A percentile compares a stretch with the other conserved stretches of the same genome.
Evolutionary conservation across 2,888 invertebrate species (phyloP).

Genomic region (Leucophenga maculata): DNA sequence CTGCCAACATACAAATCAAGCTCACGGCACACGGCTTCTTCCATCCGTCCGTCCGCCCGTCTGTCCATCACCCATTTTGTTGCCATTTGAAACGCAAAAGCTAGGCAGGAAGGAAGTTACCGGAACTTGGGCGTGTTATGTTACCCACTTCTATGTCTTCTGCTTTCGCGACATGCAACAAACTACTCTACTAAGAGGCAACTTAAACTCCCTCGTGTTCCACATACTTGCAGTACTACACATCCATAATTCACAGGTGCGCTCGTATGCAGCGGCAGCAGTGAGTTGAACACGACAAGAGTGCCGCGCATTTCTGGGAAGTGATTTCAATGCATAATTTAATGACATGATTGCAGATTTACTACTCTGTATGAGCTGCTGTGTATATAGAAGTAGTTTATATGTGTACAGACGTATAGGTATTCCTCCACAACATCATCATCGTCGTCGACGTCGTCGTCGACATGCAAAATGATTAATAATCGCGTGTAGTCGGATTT

Average conservation of each 20-base stretch:
- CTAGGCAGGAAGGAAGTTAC: background rate
- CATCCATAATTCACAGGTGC: background rate
- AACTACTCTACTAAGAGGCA: background rate
- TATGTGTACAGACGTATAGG: no score
- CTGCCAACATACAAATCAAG: conserved; percentile 5
- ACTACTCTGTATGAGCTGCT: background rate
- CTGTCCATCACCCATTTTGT: no score
- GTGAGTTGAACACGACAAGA: background rate
- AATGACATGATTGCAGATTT: conserved; percentile 47
- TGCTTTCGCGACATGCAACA: background rate
- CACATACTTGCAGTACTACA: background rate
- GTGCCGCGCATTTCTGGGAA: conserved; percentile 56
- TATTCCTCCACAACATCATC: no score
- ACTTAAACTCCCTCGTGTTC: no score
- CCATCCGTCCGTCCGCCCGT: no score
- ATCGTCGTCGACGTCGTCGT: no score
- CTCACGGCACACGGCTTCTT: background rate
- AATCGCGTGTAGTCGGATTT: background rate
- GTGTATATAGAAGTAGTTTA: background rate
- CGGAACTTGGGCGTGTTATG: conserved; percentile 14
- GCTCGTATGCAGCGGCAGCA: no score
- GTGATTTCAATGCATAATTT: conserved; percentile 65
- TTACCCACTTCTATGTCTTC: background rate
- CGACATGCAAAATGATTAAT: background rate
- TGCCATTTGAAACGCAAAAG: no score